Evolutionary conservation across 2,113 vertebrate genomes (phyloP).

Genomic region (Sceloporus tristichus): DNA sequence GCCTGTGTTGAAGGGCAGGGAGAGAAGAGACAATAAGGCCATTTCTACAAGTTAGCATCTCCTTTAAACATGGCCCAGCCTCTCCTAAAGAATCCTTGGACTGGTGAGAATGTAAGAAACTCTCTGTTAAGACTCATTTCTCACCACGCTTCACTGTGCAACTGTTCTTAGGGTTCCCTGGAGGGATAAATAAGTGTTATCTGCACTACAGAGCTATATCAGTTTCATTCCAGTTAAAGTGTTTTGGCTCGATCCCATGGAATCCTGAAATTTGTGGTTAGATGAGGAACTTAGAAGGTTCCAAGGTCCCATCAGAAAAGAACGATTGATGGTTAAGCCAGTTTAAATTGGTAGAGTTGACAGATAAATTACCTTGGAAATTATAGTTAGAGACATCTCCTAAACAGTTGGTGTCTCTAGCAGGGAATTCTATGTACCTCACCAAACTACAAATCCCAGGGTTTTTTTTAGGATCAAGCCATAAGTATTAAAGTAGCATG

Average conservation of each 20-base stretch:
- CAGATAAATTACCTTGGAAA: background rate
- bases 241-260: no score
- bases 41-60: background rate
- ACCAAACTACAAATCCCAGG: no score
- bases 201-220: no score
- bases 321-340: background rate
- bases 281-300: no score
- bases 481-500: no score
- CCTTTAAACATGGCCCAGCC: background rate
- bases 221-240: no score
- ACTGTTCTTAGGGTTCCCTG: background rate
- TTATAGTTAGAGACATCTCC: background rate
- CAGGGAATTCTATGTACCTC: no score
- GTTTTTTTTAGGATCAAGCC: no score
- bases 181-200: no score
- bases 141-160: background rate
- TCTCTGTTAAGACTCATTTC: background rate
- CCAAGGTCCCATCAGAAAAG: no score
- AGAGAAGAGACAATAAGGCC: background rate
- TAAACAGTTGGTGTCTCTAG: no score
- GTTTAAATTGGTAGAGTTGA: background rate
- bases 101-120: background rate
- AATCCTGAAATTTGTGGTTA: no score
- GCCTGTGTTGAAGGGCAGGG: constrained; percentile 68
- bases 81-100: background rate